Conservation (phyloP, 2,888 invertebrate species). For the Apeira syringaria region DNA sequence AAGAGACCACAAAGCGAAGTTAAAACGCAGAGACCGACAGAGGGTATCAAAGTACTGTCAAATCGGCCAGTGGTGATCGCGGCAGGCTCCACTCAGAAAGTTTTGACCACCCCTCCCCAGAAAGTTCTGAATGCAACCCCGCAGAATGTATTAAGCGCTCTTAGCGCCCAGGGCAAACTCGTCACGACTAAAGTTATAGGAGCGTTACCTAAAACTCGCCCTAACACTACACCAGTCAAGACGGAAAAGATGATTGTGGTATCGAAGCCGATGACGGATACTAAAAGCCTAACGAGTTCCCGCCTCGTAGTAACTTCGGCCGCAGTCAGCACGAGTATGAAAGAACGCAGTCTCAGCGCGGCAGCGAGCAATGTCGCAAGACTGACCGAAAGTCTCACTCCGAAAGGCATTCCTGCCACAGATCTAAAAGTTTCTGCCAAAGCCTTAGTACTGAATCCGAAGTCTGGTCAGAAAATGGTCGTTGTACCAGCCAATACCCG, state of each 20-base stretch:
- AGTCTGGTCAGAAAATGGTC: slow-evolving; percentile 79
- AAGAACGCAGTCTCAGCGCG: slow-evolving; percentile 49
- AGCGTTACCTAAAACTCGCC: slow-evolving; percentile 57
- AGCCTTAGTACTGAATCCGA: slow-evolving; percentile 74
- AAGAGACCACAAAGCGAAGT: slow-evolving; percentile 58
- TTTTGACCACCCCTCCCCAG: slow-evolving; percentile 28
- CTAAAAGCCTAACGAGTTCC: slow-evolving; percentile 53
- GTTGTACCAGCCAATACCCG: slow-evolving; percentile 73
- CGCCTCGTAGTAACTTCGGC: slow-evolving; percentile 71
- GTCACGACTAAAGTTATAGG: slow-evolving; percentile 74
- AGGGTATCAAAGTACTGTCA: slow-evolving; percentile 68
- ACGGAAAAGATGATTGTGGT: slow-evolving; percentile 77
- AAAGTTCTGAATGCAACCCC: slow-evolving; percentile 42
- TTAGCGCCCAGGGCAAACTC: slow-evolving; percentile 62
- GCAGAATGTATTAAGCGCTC: slow-evolving; percentile 53
- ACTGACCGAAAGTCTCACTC: slow-evolving; percentile 62
- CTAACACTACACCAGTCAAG: slow-evolving; percentile 43
- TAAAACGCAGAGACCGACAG: slow-evolving; percentile 71
- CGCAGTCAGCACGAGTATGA: slow-evolving; percentile 48
- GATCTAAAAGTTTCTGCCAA: slow-evolving; percentile 78
- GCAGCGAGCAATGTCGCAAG: slow-evolving; percentile 56
- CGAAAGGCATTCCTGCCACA: slow-evolving; percentile 75
- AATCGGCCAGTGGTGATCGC: slow-evolving; percentile 70
- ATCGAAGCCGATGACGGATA: slow-evolving; percentile 63
- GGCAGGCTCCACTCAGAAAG: slow-evolving; percentile 61